Base-by-base conservation (phyloP, 2,888 invertebrate genomes). In the Mesoligia furuncula region DNA sequence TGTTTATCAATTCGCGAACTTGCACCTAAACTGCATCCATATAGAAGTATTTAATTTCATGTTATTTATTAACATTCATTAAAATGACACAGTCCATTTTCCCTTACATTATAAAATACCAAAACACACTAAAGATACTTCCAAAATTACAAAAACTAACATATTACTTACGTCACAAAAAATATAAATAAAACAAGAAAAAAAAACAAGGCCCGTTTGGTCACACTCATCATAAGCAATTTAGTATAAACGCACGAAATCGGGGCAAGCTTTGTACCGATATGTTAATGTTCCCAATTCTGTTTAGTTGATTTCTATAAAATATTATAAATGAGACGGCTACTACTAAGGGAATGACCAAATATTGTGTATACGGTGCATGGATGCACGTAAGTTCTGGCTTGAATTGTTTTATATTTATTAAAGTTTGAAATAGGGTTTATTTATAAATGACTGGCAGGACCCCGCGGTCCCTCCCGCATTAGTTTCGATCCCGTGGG, bases 301-400 rank as follows among this genome's bases (percentile, higher is more conserved):
- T 94, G 95, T 96, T 95, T 96, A 96, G 96, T 96, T 96, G 96
- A 96, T 96, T 96, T 96, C 96, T 96, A 95, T 96, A 96, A 96
- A 96, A 96, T 96, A 95, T 96, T 96, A 96, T 96, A 95, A 96
- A 96, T 94, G 96, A 94, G 95, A 96, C 93, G 94, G 96, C 96
- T 96, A 96, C 96, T 95, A 96, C 95, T 95, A 95, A 95, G 93
- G 92, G 91, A 96, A 95, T 96, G 95, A 96, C 96, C 96, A 96
- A 96, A 96, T 95, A 95, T 95, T 94, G 93, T 94, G 93, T 94
- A 91, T 90, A 90, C 90, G 79, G 39, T 48, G 71, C 88, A 92
- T 81, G 85, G 93, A 51, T 27, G 80, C 65, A 86, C 85, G 92
- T 91, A 95, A 95, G 90, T 93, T 39, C 80, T 48, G 36, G 9